Evolutionary conservation across 2,888 invertebrate species (phyloP), one percentile per base, ranked within the genome.

Genomic region (Myathropa florea): DNA sequence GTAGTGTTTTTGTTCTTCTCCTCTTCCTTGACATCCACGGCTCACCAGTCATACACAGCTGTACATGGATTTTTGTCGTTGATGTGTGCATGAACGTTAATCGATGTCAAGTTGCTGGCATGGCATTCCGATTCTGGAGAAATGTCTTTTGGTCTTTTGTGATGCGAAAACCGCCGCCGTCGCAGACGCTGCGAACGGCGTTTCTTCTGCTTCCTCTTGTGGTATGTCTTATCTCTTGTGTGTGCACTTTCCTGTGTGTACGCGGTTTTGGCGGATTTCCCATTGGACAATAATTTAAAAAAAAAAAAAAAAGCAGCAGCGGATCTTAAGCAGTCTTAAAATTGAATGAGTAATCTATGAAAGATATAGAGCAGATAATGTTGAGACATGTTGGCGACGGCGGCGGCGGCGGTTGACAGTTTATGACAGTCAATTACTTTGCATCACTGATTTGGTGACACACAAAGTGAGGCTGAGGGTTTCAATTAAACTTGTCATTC

Each of bases 71-170:
- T n/a, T n/a, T n/a, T n/a, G n/a, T 67, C 72, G 53, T 53, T 65
- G 53, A 33, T 23, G 18, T 63, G 59, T 21, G 61, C 26, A 10
- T 24, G 12, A 4, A 18, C 24, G 12, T 57, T 24, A 77, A 85
- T 85, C 84, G 72, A 53, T 84, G 81, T 72, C 71, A 73, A 82
- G 72, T 82, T 82, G 77, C 73, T 86, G 73, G 77, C 63, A 53
- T 81, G 64, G 57, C 68, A 73, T 33, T 84, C 71, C 68, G 72
- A 73, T 85, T 86, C 68, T 60, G 73, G 68, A 36, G 68, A 85
- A 77, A 78, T 64, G 67, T 53, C 63, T 67, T 18, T 68, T 39
- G 60, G 46, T 76, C 81, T 85, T 80, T 80, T 60, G 61, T 33
- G 60, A 75, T 24, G 57, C 18, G 21, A 78, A 81, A 70, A 64